Percentiles rank a stretch among this genome's conserved stretches.
Evolutionary conservation across 1,140 invertebrate genomes (phyloP).

Genomic region (Bombus polaris): DNA sequence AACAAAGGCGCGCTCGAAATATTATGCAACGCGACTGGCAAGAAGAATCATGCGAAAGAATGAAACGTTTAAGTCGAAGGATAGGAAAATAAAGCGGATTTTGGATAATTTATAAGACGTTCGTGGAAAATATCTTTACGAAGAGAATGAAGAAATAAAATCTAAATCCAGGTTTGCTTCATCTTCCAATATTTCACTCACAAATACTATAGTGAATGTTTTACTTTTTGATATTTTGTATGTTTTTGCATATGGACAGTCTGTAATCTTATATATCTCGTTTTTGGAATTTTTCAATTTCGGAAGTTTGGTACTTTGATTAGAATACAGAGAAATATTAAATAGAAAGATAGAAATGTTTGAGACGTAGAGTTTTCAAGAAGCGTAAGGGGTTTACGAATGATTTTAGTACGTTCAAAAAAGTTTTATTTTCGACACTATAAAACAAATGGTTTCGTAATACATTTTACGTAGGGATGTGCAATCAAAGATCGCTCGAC

Average conservation of each 20-base stretch:
- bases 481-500: not conserved
- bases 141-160: not conserved
- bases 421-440: not conserved
- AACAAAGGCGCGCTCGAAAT: not conserved
- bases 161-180: not conserved
- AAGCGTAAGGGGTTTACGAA: not conserved
- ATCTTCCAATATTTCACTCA: not conserved
- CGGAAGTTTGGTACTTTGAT: fast-evolving
- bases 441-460: not conserved
- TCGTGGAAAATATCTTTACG: not conserved
- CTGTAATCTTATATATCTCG: too few relatives aligned
- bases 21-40: not conserved
- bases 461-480: not conserved
- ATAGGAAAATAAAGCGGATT: not conserved
- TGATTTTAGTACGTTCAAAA: not conserved
- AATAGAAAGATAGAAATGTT: not conserved
- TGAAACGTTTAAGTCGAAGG: not conserved
- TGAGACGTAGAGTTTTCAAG: not conserved
- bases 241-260: not conserved
- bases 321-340: too few relatives aligned
- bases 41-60: not conserved
- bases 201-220: not conserved
- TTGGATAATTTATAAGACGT: not conserved
- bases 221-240: not conserved
- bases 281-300: not conserved